Evolutionary conservation across 2,797 vertebrate species (phyloP), one percentile per base, ranked within the genome.

Genomic region (Hafferia zeledoni): DNA sequence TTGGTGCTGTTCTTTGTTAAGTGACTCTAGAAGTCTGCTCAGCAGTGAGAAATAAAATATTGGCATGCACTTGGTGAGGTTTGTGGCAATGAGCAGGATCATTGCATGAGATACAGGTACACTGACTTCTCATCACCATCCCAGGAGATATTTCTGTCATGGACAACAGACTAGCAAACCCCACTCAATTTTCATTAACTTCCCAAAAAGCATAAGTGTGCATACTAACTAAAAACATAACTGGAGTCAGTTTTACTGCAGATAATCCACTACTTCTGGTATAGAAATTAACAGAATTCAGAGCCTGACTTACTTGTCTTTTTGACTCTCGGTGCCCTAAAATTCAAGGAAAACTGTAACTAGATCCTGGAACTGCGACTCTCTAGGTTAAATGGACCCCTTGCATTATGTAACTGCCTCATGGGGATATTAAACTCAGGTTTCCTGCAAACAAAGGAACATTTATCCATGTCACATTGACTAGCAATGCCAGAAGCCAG

Each of bases 401-500:
- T 69, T 43, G 41, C 7, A 20, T 44, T 65, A 27, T 28, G 10
- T 25, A 71, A 41, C 25, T 50, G 35, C 6, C 27, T 44, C 4
- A 1, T 20, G 44, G 8, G 11, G 9, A 37, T 52, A 13, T 52
- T 55, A 52, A 63, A 63, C 2, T 3, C 17, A 57, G 16, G 4
- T 30, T 64, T 86, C 28, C 37, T 79, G 41, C 18, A 80, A 79
- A 60, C 4, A n/a, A 6, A 50, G 30, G 25, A 12, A 35, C 6
- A 9, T 39, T n/a, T 76, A 2, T 27, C 8, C 0, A 0, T 6
- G 16, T 52, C 41, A 22, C 0, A 1, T 8, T 53, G 41, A 24
- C 13, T 41, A 22, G 30, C 14, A 33, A 33, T 18, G 33, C 31
- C 47, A 60, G 37, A 43, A 79, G 19, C 20, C 59, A 74, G 55